Conservation (phyloP, 2,797 vertebrate genomes). For the Linurgus olivaceus region DNA sequence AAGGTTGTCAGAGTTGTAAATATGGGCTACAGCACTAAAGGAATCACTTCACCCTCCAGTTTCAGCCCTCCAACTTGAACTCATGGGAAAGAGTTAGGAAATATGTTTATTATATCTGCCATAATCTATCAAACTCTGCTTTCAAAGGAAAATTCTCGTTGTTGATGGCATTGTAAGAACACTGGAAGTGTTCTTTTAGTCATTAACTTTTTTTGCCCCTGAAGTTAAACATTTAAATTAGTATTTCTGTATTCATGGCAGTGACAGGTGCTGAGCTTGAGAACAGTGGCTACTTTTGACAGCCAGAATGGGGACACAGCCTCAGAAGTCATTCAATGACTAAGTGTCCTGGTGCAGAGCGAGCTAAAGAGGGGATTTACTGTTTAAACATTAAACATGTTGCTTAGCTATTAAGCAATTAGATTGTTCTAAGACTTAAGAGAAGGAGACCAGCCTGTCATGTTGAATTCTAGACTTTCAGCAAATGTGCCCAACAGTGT, state of each 20-base stretch:
- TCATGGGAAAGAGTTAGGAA: background rate
- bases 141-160: background rate
- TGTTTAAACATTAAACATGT: constrained; percentile 61
- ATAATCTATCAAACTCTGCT: background rate
- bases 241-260: constrained; percentile 34
- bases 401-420: constrained; percentile 66
- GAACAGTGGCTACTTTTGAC: constrained; percentile 43
- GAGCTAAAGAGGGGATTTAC: constrained; percentile 49
- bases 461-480: background rate
- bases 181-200: background rate
- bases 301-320: background rate
- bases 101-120: background rate
- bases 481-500: background rate
- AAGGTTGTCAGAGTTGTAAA: background rate
- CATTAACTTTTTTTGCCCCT: constrained; percentile 6
- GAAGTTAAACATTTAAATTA: constrained; percentile 56
- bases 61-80: background rate
- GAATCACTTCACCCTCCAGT: background rate
- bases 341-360: background rate
- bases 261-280: background rate
- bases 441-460: background rate
- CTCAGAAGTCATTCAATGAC: constrained; percentile 21
- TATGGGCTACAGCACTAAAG: background rate
- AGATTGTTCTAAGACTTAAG: background rate
- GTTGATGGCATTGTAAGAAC: background rate